These are phyloP conservation scores for Odobenus rosmarus DNA, from an alignment of 2,113 vertebrate genomes.

Conservation along the genomic window DNA sequence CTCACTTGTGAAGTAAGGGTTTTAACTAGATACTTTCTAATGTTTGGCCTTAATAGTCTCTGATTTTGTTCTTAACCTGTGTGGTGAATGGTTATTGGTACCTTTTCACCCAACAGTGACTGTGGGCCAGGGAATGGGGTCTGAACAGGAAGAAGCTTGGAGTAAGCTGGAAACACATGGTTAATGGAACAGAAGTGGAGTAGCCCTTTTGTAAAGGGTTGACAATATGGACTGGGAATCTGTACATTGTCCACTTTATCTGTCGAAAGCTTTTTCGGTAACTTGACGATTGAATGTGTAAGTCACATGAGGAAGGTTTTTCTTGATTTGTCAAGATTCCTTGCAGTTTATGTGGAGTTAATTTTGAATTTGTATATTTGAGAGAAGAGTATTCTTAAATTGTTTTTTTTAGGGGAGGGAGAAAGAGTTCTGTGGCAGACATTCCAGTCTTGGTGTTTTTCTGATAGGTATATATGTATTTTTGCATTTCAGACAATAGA, in stretches of 20 bases:
- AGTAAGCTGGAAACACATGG: background rate
- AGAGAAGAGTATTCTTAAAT: background rate
- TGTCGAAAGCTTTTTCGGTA: background rate
- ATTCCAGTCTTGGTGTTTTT: background rate
- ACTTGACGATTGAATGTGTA: background rate
- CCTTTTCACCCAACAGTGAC: background rate
- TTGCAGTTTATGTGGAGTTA: conserved; percentile 28
- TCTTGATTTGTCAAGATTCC: background rate
- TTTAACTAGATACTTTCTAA: conserved; percentile 13
- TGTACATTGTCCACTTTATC: background rate
- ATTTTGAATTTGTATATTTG: background rate
- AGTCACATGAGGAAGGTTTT: background rate
- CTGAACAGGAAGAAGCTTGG: background rate
- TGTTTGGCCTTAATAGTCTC: background rate
- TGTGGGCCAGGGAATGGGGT: background rate
- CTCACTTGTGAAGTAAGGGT: background rate
- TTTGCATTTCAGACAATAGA: conserved; percentile 89
- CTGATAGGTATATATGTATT: background rate
- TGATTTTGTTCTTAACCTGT: conserved; percentile 15
- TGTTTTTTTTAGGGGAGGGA: background rate
- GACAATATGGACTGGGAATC: background rate
- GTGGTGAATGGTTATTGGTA: background rate
- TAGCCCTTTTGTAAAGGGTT: background rate
- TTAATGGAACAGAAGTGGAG: background rate
- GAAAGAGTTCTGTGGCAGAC: background rate